phyloP scores from a whole-genome alignment of 2,113 vertebrate species.

The Ptychochromis oligacanthus region DNA sequence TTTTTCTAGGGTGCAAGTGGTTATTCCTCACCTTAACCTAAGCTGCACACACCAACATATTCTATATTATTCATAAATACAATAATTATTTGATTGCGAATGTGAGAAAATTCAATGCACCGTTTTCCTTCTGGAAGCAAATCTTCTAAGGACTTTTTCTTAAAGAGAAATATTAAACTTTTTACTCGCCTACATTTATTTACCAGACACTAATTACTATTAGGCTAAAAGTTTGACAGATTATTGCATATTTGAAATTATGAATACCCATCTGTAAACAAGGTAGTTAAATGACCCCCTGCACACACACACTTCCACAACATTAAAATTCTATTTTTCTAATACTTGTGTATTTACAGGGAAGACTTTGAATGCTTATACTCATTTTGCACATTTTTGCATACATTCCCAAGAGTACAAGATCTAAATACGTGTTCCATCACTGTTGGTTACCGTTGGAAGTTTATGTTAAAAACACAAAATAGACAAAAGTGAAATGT shows the following conservation, averaged over 20 bases:
- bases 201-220: background rate
- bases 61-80: background rate
- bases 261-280: too few relatives aligned
- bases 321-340: too few relatives aligned
- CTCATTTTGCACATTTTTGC: background rate
- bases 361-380: background rate
- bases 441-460: background rate
- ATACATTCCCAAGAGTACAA: too few relatives aligned
- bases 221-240: too few relatives aligned
- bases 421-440: background rate
- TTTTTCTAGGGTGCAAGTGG: fast-evolving
- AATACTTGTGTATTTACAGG: too few relatives aligned
- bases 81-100: too few relatives aligned
- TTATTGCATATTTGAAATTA: too few relatives aligned
- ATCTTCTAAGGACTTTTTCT: too few relatives aligned
- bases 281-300: too few relatives aligned
- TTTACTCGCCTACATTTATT: background rate
- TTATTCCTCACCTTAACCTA: background rate
- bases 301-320: too few relatives aligned
- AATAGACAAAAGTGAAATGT: background rate
- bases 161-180: background rate
- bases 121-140: too few relatives aligned
- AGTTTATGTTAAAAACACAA: background rate
- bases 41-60: background rate
- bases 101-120: too few relatives aligned